Conservation (phyloP, 2,113 vertebrate genomes). For the Hyaena hyaena region DNA sequence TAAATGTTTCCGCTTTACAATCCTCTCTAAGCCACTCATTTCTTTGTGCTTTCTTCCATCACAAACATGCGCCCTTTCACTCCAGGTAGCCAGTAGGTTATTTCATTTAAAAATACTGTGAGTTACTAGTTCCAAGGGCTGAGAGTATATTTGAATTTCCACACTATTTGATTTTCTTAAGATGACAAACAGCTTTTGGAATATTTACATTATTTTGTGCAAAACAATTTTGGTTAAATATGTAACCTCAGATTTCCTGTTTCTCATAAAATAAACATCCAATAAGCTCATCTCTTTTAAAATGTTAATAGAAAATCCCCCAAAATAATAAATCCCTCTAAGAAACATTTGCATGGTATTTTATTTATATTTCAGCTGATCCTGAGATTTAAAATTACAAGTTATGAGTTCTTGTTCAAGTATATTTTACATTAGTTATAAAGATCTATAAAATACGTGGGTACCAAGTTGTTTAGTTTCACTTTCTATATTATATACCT, state of each 20-base stretch:
- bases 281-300: not conserved
- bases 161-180: constrained; percentile 14
- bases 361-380: not conserved
- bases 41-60: not conserved
- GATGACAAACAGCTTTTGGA: not conserved
- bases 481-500: not conserved
- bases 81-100: not conserved
- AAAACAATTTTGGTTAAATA: not conserved
- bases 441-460: not conserved
- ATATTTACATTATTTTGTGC: constrained; percentile 41
- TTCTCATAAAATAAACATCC: not conserved
- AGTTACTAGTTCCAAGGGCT: not conserved
- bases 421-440: constrained; percentile 1
- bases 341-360: not conserved
- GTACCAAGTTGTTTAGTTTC: not conserved
- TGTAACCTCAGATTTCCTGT: not conserved
- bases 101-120: not conserved
- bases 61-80: not conserved
- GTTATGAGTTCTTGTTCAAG: not conserved
- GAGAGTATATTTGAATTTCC: constrained; percentile 14
- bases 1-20: not conserved
- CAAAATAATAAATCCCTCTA: not conserved
- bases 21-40: not conserved
- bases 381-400: not conserved
- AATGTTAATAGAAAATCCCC: not conserved